These are phyloP conservation scores for Thera obeliscata DNA, from an alignment of 2,888 invertebrate species.

Conservation along the genomic window DNA sequence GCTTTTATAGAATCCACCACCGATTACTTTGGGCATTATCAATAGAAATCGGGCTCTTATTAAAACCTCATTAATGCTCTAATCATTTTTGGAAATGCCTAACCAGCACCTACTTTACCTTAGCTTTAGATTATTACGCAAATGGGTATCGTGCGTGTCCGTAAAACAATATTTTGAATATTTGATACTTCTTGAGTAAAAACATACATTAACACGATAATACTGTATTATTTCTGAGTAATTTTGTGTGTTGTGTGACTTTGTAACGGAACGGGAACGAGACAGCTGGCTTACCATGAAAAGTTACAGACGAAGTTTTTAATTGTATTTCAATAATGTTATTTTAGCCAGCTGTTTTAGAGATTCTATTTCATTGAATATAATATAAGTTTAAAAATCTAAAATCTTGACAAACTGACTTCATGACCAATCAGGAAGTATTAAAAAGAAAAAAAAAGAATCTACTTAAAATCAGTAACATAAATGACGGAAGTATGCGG, in stretches of 20 bases:
- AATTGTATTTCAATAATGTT: too few relatives aligned
- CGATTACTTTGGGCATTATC: neutral
- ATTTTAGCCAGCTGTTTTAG: too few relatives aligned
- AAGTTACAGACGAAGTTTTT: too few relatives aligned
- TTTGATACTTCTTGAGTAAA: conserved; percentile 52
- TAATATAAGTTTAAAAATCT: too few relatives aligned
- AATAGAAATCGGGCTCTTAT: conserved; percentile 6
- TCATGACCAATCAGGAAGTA: too few relatives aligned
- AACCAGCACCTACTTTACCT: conserved; percentile 17
- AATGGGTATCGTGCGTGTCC: conserved; percentile 44
- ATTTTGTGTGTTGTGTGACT: conserved; percentile 51
- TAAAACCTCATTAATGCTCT: conserved; percentile 25
- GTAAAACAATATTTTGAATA: conserved; percentile 49
- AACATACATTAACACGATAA: conserved; percentile 54
- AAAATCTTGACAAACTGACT: too few relatives aligned
- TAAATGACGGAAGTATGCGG: too few relatives aligned
- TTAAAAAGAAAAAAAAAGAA: too few relatives aligned
- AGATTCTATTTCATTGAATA: too few relatives aligned
- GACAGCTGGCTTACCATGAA: neutral
- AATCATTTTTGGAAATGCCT: conserved; percentile 15
- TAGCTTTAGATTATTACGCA: conserved; percentile 35
- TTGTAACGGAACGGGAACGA: conserved; percentile 6
- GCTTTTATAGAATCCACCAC: neutral
- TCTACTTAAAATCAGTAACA: too few relatives aligned
- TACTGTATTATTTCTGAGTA: conserved; percentile 60